Conservation (phyloP, 1,140 invertebrate species). For the Zeugodacus cucurbitae region DNA sequence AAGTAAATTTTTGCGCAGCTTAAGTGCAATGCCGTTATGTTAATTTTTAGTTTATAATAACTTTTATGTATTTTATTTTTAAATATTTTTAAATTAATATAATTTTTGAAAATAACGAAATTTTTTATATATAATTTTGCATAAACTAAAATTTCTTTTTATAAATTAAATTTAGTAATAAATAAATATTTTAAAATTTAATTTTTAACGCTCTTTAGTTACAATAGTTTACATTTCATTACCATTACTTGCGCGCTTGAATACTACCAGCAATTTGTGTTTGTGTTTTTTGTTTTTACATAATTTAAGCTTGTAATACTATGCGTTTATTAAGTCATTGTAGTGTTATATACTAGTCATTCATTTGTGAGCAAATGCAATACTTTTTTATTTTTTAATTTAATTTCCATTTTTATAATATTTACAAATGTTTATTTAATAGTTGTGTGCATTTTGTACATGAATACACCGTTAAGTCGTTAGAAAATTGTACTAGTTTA, state of each 20-base stretch:
- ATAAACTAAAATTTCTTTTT: neutral
- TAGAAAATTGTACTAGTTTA: conserved; percentile 22
- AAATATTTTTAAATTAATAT: too few species aligned
- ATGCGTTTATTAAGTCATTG: neutral
- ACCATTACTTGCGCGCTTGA: neutral
- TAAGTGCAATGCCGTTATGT: neutral
- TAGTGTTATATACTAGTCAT: neutral
- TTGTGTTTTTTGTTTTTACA: neutral
- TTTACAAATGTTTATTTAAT: neutral
- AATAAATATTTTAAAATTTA: neutral
- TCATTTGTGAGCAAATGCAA: neutral
- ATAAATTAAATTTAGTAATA: neutral
- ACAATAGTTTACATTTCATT: neutral
- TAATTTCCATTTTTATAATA: neutral
- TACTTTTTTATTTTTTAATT: neutral
- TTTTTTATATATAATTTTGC: neutral
- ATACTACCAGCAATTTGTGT: neutral
- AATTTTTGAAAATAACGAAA: too few species aligned
- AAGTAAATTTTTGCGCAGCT: neutral
- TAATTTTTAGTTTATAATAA: neutral
- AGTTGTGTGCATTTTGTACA: neutral
- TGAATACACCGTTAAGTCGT: neutral
- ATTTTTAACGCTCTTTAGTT: neutral
- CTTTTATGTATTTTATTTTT: too few species aligned
- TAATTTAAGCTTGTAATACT: neutral